Evolutionary conservation across 2,113 vertebrate genomes (phyloP), one percentile per base, ranked within the genome.

Genomic region (Catharus bicknelli): DNA sequence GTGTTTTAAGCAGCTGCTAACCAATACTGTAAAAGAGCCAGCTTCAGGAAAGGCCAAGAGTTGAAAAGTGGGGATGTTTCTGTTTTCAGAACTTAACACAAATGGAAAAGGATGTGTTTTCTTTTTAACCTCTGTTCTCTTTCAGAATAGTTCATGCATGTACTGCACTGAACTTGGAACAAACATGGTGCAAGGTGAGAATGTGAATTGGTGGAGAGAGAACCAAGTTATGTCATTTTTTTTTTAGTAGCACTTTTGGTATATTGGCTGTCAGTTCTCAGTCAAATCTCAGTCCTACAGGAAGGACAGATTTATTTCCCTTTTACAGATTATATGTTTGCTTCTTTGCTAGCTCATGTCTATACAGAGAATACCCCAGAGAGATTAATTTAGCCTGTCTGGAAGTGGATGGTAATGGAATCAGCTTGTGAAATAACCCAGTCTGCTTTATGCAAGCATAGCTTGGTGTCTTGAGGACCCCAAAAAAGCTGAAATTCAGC

Each of bases 1-100:
- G 84, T 90, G 78, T 96, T 94, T 86, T 64, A 90, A 86, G 69
- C 95, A 96, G 90, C 94, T 85, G 70, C 63, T 95, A 93, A 78
- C 48, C 69, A 70, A 88, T 38, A 89, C 92, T 94, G 76, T 79
- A 77, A 54, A 93, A 93, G 92, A 96, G 93, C 89, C 86, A 83
- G 81, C 70, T 76, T 75, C 78, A 57, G 58, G 29, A 77, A 77
- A 63, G 34, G 55, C 18, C 64, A 27, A 43, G 66, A n/a, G 69
- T 90, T 90, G 72, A 70, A 76, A 66, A 90, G 90, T 40, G 86
- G 61, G 79, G 82, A 88, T 48, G 64, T 79, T 94, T 89, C 76
- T 82, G 53, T 79, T 90, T 67, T 80, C 93, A 93, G 83, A 88
- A 93, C 48, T 74, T 54, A 53, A 74, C 48, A 72, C 62, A 15